phyloP scores from a whole-genome alignment of 2,113 vertebrate species.

The Craseonycteris thonglongyai region DNA sequence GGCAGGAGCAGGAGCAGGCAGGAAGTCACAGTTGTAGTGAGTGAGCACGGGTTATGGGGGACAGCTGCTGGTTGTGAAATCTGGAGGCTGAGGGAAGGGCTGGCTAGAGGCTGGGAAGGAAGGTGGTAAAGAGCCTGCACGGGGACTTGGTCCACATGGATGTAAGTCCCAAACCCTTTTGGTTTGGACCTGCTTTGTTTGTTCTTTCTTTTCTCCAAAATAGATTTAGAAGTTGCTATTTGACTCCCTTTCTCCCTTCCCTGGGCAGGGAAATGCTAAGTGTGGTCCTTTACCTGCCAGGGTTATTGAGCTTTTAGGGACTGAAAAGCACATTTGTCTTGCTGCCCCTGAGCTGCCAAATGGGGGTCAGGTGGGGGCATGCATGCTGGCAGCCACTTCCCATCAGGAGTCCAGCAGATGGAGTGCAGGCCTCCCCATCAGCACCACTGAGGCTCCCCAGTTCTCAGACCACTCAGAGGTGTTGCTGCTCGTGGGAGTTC shows the following conservation, averaged over 20 bases:
- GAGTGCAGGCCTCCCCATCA: not conserved
- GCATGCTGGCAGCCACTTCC: not conserved
- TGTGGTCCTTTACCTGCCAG: too few species aligned
- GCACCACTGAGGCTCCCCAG: not conserved
- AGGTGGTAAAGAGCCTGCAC: rapidly evolving
- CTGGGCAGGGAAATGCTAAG: not conserved
- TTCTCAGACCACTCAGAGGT: not conserved
- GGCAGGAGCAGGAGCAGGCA: not conserved
- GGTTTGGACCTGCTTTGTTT: not conserved
- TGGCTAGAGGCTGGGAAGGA: not conserved
- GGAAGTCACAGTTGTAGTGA: not conserved
- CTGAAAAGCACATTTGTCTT: not conserved
- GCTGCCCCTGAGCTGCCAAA: not conserved
- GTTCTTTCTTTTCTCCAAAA: not conserved
- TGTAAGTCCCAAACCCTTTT: not conserved
- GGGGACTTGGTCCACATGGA: not conserved
- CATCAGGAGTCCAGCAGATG: rapidly evolving
- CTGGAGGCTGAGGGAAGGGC: rapidly evolving
- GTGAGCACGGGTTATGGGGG: too few species aligned
- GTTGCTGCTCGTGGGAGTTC: rapidly evolving
- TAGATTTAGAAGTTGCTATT: not conserved
- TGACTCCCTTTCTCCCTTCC: not conserved
- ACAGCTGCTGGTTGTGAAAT: not conserved
- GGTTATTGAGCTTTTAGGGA: not conserved
- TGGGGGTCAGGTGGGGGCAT: rapidly evolving